Conservation (phyloP, 2,113 vertebrate genomes). For the Gambusia holbrooki region DNA sequence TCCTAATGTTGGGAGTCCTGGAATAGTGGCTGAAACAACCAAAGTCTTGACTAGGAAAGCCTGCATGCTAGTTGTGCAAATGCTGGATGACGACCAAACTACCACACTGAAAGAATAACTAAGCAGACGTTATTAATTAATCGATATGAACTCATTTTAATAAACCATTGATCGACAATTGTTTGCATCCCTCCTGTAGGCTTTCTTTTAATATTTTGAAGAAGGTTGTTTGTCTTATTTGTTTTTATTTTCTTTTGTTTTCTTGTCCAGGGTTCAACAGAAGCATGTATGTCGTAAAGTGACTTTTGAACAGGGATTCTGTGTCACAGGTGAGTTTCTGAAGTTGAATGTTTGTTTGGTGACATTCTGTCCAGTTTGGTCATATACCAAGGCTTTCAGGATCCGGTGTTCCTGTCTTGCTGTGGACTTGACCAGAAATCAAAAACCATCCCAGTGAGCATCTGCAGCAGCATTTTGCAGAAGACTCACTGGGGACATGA, state of each 20-base stretch:
- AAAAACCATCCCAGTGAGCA: constrained; percentile 45
- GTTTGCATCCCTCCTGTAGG: too few relatives aligned
- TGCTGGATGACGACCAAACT: too few relatives aligned
- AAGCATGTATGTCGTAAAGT: too few relatives aligned
- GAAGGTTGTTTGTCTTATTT: neutral
- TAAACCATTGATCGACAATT: too few relatives aligned
- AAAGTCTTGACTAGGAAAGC: too few relatives aligned
- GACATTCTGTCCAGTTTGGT: constrained; percentile 33
- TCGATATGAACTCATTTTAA: too few relatives aligned
- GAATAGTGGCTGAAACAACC: constrained; percentile 31
- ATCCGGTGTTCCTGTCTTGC: constrained; percentile 53
- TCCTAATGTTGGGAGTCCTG: constrained; percentile 83
- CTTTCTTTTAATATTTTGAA: too few relatives aligned
- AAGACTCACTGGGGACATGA: constrained; percentile 51
- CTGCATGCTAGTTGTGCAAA: too few relatives aligned
- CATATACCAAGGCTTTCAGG: constrained; percentile 77
- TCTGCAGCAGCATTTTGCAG: constrained; percentile 44
- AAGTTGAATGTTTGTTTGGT: constrained; percentile 50
- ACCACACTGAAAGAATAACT: too few relatives aligned
- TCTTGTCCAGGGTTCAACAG: constrained; percentile 4
- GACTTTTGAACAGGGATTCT: neutral
- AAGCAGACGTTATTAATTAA: too few relatives aligned
- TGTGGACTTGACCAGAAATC: constrained; percentile 75
- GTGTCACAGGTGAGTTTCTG: neutral
- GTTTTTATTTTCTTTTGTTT: neutral